Percentiles rank a stretch among this genome's conserved stretches.
These are phyloP conservation scores for Mystacides longicornis DNA, from an alignment of 2,888 invertebrate genomes.

Conservation along the genomic window DNA sequence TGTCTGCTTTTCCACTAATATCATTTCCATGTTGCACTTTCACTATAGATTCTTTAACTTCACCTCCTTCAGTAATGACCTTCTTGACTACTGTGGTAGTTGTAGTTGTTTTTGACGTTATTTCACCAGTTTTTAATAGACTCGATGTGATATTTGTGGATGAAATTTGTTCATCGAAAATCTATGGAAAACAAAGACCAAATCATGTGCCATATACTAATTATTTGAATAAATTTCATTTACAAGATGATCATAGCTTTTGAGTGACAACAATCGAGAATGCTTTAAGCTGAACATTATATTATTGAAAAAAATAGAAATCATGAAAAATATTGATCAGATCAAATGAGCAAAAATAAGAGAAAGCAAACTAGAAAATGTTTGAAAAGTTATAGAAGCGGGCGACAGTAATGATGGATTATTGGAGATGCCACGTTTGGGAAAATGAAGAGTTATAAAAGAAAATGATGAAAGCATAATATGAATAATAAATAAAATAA, in stretches of 20 bases:
- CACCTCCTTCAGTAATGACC: constrained; percentile 4
- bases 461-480: background rate
- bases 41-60: background rate
- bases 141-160: background rate
- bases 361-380: too few relatives aligned
- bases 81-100: constrained; percentile 7
- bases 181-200: background rate
- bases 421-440: too few relatives aligned
- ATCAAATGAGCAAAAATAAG: too few relatives aligned
- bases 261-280: too few relatives aligned
- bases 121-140: background rate
- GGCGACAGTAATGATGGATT: too few relatives aligned
- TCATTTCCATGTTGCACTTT: background rate
- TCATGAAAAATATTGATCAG: too few relatives aligned
- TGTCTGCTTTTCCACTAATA: background rate
- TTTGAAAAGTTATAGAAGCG: too few relatives aligned
- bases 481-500: background rate
- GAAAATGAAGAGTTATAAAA: background rate
- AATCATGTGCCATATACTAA: background rate
- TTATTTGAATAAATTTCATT: background rate
- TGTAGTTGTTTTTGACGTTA: constrained; percentile 15
- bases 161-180: background rate
- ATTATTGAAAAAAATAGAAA: too few relatives aligned
- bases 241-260: too few relatives aligned
- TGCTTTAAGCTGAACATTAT: too few relatives aligned